Conservation (phyloP, 2,113 vertebrate species). For the Sebastes fasciatus region DNA sequence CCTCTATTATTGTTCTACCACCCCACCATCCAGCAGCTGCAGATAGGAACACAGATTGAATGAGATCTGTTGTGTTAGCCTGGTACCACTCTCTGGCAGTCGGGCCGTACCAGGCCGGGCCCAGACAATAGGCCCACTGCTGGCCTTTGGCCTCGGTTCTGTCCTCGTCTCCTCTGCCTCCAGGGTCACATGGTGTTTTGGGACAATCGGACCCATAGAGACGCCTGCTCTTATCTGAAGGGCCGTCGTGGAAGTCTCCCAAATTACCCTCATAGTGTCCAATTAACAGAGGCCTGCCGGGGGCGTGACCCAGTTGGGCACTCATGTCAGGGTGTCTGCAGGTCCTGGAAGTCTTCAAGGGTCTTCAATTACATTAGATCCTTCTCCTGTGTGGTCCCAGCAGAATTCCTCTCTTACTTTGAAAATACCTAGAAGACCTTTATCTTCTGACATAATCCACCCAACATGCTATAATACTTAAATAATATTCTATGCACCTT, state of each 20-base stretch:
- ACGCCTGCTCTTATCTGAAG: constrained; percentile 39
- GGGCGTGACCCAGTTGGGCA: constrained; percentile 14
- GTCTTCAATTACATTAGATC: neutral
- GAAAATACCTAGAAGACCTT: neutral
- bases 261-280: constrained; percentile 60
- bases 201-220: constrained; percentile 58
- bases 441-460: no score
- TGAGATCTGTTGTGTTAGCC: constrained; percentile 78
- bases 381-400: neutral
- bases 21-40: constrained; percentile 75
- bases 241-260: constrained; percentile 38
- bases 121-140: constrained; percentile 76
- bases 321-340: constrained; percentile 11
- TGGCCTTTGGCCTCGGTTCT: constrained; percentile 61
- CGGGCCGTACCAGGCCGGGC: constrained; percentile 73
- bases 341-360: constrained; percentile 3
- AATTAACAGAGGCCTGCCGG: constrained; percentile 34
- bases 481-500: neutral
- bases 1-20: constrained; percentile 73
- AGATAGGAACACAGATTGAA: constrained; percentile 67
- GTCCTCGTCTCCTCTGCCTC: constrained; percentile 61
- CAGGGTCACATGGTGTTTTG: constrained; percentile 69
- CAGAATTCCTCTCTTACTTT: neutral
- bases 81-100: constrained; percentile 75
- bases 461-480: neutral